A percentile compares a stretch with the other conserved stretches of the same genome.
Conservation (phyloP, 2,888 invertebrate species). For the Lysandra coridon region DNA sequence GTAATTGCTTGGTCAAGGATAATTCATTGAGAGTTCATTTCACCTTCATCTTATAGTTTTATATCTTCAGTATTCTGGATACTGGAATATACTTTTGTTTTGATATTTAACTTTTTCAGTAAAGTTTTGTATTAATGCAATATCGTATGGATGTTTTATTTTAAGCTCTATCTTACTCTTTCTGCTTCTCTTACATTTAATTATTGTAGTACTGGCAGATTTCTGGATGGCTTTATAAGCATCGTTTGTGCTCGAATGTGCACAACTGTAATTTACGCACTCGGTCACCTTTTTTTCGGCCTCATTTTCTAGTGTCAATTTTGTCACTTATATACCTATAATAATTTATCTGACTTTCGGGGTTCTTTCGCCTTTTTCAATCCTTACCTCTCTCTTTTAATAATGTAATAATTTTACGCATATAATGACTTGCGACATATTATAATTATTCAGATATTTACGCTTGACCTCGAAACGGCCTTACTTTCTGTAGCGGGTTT, state of each 20-base stretch:
- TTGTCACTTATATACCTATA: no score
- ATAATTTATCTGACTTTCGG: no score
- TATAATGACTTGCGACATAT: slow-evolving; percentile 30
- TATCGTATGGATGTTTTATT: not conserved
- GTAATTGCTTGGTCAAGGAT: slow-evolving; percentile 24
- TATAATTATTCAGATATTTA: slow-evolving; percentile 35
- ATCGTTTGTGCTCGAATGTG: no score
- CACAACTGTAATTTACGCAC: no score
- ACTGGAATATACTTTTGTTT: not conserved
- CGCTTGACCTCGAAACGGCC: slow-evolving; percentile 50
- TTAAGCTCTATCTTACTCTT: not conserved
- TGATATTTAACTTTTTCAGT: not conserved
- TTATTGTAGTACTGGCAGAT: no score
- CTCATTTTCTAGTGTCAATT: no score
- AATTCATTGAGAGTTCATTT: slow-evolving; percentile 2
- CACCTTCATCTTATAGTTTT: not conserved
- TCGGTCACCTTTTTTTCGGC: no score
- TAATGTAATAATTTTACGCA: not conserved
- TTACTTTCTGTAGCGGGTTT: slow-evolving; percentile 53
- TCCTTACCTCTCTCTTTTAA: not conserved
- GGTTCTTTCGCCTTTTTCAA: no score
- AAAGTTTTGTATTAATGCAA: not conserved
- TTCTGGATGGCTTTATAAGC: no score
- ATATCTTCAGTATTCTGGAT: not conserved
- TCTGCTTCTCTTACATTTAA: no score